Conservation (phyloP, 2,888 invertebrate genomes). For the Biston betularia region DNA sequence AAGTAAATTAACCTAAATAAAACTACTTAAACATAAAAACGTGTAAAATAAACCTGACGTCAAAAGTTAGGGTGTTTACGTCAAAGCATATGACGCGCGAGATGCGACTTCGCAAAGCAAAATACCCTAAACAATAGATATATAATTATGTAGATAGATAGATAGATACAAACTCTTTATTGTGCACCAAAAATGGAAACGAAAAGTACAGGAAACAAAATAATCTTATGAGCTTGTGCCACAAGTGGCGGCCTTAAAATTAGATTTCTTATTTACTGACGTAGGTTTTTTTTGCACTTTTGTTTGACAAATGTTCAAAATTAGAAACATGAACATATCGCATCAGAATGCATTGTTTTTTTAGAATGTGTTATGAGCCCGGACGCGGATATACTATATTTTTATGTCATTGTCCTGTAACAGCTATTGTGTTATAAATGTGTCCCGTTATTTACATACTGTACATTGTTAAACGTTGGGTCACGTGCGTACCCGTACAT, state of each 20-base stretch:
- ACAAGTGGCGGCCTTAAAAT: too few relatives aligned
- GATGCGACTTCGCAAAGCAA: too few relatives aligned
- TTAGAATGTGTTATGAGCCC: conserved; percentile 29
- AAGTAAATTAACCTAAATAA: background rate
- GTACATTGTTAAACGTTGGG: conserved; percentile 35
- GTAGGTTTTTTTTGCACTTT: too few relatives aligned
- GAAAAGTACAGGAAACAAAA: too few relatives aligned
- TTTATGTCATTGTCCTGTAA: conserved; percentile 52
- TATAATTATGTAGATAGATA: background rate
- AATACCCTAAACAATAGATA: too few relatives aligned
- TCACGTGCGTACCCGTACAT: conserved; percentile 31
- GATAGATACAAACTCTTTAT: too few relatives aligned
- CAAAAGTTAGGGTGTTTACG: background rate
- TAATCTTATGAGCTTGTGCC: too few relatives aligned
- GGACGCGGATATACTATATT: conserved; percentile 41
- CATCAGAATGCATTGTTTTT: conserved; percentile 13
- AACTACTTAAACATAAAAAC: background rate
- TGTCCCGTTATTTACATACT: conserved; percentile 48
- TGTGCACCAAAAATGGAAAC: too few relatives aligned
- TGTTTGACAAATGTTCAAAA: background rate
- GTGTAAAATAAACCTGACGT: background rate
- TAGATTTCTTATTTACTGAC: too few relatives aligned
- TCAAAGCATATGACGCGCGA: too few relatives aligned
- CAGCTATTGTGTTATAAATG: conserved; percentile 49
- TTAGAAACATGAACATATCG: background rate